Evolutionary conservation across 1,140 invertebrate genomes (phyloP), one percentile per base, ranked within the genome.

Genomic region (Penaeus vannamei): DNA sequence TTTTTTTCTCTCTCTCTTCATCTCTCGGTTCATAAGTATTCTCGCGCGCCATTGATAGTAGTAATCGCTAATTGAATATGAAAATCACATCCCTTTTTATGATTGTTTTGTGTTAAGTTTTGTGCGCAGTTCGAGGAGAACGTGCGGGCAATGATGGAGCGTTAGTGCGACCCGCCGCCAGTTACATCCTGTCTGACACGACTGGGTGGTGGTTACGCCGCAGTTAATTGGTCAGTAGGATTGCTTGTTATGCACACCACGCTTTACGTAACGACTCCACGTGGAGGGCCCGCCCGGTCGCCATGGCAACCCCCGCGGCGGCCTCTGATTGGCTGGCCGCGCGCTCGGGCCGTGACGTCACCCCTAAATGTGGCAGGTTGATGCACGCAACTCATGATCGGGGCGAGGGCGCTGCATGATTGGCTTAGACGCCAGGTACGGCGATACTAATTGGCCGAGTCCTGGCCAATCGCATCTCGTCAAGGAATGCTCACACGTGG

Each of bases 181-280:
- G 53, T 17, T 60, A 82, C 80, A 82, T 61, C 80, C 80, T 61
- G 53, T 61, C 59, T 60, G 61, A 82, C 80, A 82, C 80, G 80
- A n/a, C 66, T 29, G 20, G 80, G 46, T 60, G 80, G 46, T 82
- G 80, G 80, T 82, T 82, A 61, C 80, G 53, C 80, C 22, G 53
- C 80, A 82, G 46, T 82, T 81, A 81, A 82, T 82, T 82, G 80
- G 80, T 26, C 59, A 82, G 46, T 82, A 60, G 36, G 53, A 82
- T 82, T 82, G 80, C 80, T 82, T 82, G 80, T 82, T 82, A 82
- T 82, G 80, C 80, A 82, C 80, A 61, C 80, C 80, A 53, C 80
- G 80, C 60, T 82, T 60, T 60, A 61, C 59, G 46, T 82, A 82
- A 82, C 80, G 59, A 82, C 80, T 82, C 80, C 80, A 82, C 80